Evolutionary conservation across 2,888 invertebrate species (phyloP).

Genomic region (Branchipolynoe longqiensis): DNA sequence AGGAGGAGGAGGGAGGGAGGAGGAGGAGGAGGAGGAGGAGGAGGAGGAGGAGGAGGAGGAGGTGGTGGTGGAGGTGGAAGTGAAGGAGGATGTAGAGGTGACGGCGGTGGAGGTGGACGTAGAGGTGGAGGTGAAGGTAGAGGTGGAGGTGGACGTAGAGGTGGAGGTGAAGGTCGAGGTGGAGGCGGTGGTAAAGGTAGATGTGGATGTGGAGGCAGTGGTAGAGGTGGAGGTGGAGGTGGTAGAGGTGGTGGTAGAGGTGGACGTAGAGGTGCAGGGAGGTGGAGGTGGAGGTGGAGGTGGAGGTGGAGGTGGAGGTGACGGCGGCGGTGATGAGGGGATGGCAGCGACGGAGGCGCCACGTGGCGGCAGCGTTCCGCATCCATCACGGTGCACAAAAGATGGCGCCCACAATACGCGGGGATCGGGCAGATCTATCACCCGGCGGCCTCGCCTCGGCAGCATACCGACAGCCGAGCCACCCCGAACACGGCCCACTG

Average conservation of each 20-base stretch:
- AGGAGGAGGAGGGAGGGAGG: too few relatives aligned
- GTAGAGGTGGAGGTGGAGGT: too few relatives aligned
- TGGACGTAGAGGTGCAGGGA: neutral
- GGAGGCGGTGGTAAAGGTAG: too few relatives aligned
- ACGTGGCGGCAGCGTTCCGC: neutral
- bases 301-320: neutral
- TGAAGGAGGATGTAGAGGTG: too few relatives aligned
- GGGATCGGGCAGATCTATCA: neutral
- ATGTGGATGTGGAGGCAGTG: too few relatives aligned
- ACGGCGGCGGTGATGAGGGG: neutral
- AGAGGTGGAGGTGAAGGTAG: neutral
- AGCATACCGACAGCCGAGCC: too few relatives aligned
- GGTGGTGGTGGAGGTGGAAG: neutral
- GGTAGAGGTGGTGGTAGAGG: neutral
- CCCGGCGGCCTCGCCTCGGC: neutral
- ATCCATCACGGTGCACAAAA: constrained; percentile 9
- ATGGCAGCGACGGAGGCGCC: neutral
- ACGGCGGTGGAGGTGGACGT: too few relatives aligned
- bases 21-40: too few relatives aligned
- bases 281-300: neutral
- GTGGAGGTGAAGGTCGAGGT: too few relatives aligned
- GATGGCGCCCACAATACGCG: constrained; percentile 14
- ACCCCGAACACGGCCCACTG: too few relatives aligned
- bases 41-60: neutral
- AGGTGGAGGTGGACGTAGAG: neutral